Base-by-base conservation (phyloP, 2,797 vertebrate genomes). In the Phoebastria nigripes region DNA sequence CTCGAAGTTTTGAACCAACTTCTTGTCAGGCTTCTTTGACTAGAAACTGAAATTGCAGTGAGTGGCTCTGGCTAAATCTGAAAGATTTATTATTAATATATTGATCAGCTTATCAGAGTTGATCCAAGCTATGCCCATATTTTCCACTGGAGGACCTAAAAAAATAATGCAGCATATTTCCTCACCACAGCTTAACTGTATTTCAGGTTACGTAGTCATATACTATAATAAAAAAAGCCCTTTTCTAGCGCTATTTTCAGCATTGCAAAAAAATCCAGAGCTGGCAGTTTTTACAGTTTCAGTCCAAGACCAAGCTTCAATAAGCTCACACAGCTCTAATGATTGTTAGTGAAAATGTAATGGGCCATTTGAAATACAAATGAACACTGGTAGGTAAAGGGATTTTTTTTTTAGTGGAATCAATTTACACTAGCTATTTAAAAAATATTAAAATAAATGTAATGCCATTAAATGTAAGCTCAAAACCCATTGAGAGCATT, bases 401-500 rank as follows among this genome's bases (percentile, higher is more conserved):
- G 86, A 55, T 17, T 87, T 84, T 81, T 77, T 90, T 82, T 81
- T 61, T 29, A 82, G 82, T 80, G 69, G 95, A 97, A 96, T 95
- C 96, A 97, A 96, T 97, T 96, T 97, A 97, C 95, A 93, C 93
- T 95, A 88, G 94, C 90, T 94, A 97, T 94, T 96, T 95, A 91
- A 97, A 96, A 96, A 97, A 97, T 96, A 97, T 96, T 97, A 95
- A 97, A 97, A 97, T 97, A 91, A 97, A 97, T 95, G 95, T 97
- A 96, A 96, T 70, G 79, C 42, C 93, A 92, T 97, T 97, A 97
- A 95, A 87, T n/a, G 56, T 94, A 96, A 96, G 93, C 93, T 88
- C 85, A 77, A 95, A 95, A 61, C 85, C 89, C 88, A 89, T 14
- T 71, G 94, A 96, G 94, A 95, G 87, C 82, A 92, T 95, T 95